Conservation (phyloP, 2,888 invertebrate species). For the Polydrusus pterygomalis region DNA sequence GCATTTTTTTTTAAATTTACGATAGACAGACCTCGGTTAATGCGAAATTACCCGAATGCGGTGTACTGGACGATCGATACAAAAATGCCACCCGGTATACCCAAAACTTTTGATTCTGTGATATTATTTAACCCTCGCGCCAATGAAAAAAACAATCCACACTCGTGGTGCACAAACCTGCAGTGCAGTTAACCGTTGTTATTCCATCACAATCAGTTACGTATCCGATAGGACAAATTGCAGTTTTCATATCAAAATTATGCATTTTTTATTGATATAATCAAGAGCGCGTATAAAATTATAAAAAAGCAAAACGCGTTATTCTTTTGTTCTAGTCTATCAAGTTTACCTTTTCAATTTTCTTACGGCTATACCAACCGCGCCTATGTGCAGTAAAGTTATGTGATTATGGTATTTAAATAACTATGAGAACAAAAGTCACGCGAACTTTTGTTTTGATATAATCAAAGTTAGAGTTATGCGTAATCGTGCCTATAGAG, state of each 20-base stretch:
- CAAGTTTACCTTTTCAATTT: constrained; percentile 2
- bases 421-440: constrained; percentile 30
- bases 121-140: no score
- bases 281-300: neutral
- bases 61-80: no score
- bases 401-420: constrained; percentile 39
- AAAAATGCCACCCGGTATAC: no score
- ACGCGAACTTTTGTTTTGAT: constrained; percentile 31
- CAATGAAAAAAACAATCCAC: no score
- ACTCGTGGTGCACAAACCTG: no score
- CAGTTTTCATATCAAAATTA: neutral
- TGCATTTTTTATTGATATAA: constrained; percentile 4
- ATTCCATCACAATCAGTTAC: no score
- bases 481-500: constrained; percentile 32
- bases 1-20: no score
- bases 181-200: no score
- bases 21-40: no score
- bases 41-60: no score
- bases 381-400: constrained; percentile 15
- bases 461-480: constrained; percentile 27
- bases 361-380: neutral
- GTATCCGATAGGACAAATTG: neutral
- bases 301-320: neutral
- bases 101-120: no score
- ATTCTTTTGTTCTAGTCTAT: constrained; percentile 2